These are phyloP conservation scores for Climacteris rufus DNA, from an alignment of 2,113 vertebrate genomes.

Conservation along the genomic window DNA sequence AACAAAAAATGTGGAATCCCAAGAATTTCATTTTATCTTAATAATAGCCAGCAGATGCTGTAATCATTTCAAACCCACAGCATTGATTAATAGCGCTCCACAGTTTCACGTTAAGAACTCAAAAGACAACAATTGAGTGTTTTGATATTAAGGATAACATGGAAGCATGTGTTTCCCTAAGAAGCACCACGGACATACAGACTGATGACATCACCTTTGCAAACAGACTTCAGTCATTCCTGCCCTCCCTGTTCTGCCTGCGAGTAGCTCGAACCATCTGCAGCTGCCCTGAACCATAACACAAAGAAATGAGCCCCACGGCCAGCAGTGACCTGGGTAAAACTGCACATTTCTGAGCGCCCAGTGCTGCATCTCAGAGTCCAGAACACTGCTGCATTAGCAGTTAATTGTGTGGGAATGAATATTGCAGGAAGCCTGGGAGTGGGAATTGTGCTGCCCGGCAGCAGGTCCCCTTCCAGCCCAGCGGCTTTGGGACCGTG, in stretches of 20 bases:
- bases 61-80: background rate
- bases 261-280: background rate
- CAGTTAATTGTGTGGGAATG: background rate
- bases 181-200: background rate
- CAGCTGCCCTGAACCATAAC: background rate
- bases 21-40: constrained; percentile 26
- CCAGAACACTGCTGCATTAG: background rate
- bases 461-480: background rate
- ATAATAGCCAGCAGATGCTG: constrained; percentile 15
- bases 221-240: background rate
- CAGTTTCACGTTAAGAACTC: background rate
- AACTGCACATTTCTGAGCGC: background rate
- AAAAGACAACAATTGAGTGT: background rate
- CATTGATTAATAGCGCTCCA: background rate
- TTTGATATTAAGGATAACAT: background rate
- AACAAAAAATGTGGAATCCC: background rate
- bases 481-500: background rate
- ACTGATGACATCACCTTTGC: background rate
- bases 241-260: background rate
- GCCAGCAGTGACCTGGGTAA: background rate
- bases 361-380: background rate
- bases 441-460: background rate
- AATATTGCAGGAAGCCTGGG: background rate
- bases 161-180: background rate
- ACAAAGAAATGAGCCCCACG: background rate